These are phyloP conservation scores for Aurelia sp. DNA, from an alignment of 30 jellyfish, hydroid and myxozoan genomes.

Conservation along the genomic window DNA sequence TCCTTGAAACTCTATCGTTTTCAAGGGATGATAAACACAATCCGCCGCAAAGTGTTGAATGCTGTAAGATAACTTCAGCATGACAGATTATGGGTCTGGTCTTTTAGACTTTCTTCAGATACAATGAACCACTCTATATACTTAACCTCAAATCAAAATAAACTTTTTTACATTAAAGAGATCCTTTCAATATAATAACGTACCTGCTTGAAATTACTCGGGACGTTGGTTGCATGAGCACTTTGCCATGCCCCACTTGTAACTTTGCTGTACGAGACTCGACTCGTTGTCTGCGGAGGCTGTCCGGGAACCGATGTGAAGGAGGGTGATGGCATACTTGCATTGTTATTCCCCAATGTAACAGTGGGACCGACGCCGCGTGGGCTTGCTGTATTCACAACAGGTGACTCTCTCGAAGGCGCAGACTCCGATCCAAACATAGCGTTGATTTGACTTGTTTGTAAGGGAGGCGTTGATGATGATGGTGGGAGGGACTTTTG, in stretches of 20 bases:
- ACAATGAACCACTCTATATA: too few species aligned
- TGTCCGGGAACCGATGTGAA: slow-evolving; percentile 36
- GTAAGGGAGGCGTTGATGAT: slow-evolving; percentile 20
- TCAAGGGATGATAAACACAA: too few species aligned
- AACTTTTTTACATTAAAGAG: too few species aligned
- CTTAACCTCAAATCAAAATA: too few species aligned
- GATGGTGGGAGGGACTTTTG: slow-evolving; percentile 57
- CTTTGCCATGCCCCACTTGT: slow-evolving; percentile 83
- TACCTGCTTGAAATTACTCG: slow-evolving; percentile 12
- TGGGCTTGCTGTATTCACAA: slow-evolving; percentile 45
- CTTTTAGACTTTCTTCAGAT: too few species aligned
- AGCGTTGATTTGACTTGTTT: slow-evolving; percentile 26
- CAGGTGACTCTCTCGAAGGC: slow-evolving; percentile 50
- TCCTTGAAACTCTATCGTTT: too few species aligned
- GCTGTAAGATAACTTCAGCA: too few species aligned
- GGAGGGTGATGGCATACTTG: slow-evolving; percentile 24
- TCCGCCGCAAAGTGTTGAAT: too few species aligned
- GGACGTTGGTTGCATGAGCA: slow-evolving; percentile 18
- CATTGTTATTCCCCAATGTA: slow-evolving; percentile 3
- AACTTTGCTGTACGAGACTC: slow-evolving; percentile 82
- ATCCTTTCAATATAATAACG: neutral
- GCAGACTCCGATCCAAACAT: slow-evolving; percentile 36
- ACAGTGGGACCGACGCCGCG: slow-evolving; percentile 37
- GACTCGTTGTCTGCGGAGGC: slow-evolving; percentile 21
- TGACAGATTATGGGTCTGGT: too few species aligned